Evolutionary conservation across 2,888 invertebrate genomes (phyloP).

Genomic region (Bellardia bayeri): DNA sequence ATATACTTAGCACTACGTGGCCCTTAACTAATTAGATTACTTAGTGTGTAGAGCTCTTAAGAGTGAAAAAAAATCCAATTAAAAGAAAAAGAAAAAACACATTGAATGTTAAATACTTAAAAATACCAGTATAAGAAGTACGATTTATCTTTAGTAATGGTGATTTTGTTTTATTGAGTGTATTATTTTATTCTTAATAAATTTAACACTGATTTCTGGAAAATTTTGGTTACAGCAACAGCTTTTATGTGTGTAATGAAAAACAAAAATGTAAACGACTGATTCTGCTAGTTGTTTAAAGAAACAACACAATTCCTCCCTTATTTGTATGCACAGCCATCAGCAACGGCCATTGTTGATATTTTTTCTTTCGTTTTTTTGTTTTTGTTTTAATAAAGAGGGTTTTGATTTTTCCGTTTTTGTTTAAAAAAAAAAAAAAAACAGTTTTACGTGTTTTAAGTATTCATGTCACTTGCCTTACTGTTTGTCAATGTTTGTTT

Average conservation of each 20-base stretch:
- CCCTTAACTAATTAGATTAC: conserved; percentile 70
- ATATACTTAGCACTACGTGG: conserved; percentile 58
- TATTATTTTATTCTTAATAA: conserved; percentile 61
- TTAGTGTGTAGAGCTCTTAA: conserved; percentile 22
- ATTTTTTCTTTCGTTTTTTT: conserved; percentile 24
- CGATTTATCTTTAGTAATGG: conserved; percentile 54
- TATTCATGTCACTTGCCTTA: conserved; percentile 46
- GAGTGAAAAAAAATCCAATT: not conserved
- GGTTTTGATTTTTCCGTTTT: conserved; percentile 28
- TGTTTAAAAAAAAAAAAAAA: conserved; percentile 20
- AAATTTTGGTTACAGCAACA: conserved; percentile 54
- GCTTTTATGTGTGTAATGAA: conserved; percentile 42
- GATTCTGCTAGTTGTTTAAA: not conserved
- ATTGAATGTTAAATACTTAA: conserved; percentile 29
- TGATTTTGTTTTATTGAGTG: conserved; percentile 68
- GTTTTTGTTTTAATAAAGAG: conserved; percentile 29
- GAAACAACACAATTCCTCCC: conserved; percentile 7
- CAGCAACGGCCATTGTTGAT: conserved; percentile 36
- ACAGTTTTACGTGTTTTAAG: conserved; percentile 58
- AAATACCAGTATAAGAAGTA: not conserved
- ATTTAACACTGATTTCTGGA: conserved; percentile 70
- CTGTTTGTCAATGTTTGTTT: conserved; percentile 15
- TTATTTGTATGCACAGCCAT: conserved; percentile 72
- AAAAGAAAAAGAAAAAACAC: conserved; percentile 24
- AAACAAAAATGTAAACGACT: not conserved